Base-by-base conservation (phyloP, 2,113 vertebrate genomes). In the Alectura lathami region DNA sequence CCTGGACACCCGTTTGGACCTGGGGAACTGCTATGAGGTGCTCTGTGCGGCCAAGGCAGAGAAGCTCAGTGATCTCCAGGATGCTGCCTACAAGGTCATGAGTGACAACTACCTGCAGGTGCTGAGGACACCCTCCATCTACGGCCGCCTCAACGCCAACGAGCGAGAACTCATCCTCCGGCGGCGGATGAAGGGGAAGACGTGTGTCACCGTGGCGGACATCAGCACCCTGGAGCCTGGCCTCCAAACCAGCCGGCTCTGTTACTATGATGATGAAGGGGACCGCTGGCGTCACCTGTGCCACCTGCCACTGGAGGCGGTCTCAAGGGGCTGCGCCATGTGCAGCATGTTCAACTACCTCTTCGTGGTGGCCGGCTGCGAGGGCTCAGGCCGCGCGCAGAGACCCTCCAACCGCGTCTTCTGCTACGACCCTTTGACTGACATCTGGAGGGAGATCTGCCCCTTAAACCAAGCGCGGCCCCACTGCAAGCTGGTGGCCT, bases 301-400 rank as follows among this genome's bases (percentile, higher is more conserved):
- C 79, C 81, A 54, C 4, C 63, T 99, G 83, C 99, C 99, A 2
- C 89, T 85, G 0, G 99, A 99, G 92, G 98, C 98, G 12, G 94
- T 98, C 84, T 99, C 99, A 86, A 94, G 91, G 72, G 99, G 98
- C 4, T 98, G 98, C 0, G 98, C 99, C 42, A 53, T 98, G 96
- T 99, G 99, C 89, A 98, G 98, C 32, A 98, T 99, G 98, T 99
- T 99, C 96, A 99, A 99, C 94, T 99, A 99, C 86, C 97, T 99
- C 62, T 99, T 99, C 3, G 94, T 99, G 75, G 98, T 98, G n/a
- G 97, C 98, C 0, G 99, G 99, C 47, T 99, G 98, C 20, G 97
- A 98, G 93, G 97, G 98, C 15, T 22, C 24, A 0, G 97, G 97
- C 42, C 73, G 30, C 51, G 86, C 59, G 7, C 96, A 96, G 89